A percentile compares a stretch with the other conserved stretches of the same genome.
Conservation (phyloP, 2,888 invertebrate genomes). For the Notodonta ziczac region DNA sequence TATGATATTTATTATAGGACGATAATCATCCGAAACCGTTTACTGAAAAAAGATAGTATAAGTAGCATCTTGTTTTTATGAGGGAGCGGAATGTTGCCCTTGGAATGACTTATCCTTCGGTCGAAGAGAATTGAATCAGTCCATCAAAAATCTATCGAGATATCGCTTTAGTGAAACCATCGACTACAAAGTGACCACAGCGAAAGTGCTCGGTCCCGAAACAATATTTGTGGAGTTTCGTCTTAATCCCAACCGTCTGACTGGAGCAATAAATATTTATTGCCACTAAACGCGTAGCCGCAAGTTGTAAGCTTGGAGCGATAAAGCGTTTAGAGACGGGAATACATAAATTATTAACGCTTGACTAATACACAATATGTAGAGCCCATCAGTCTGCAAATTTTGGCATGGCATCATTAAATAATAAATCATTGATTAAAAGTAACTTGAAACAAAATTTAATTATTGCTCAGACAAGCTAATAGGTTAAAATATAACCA, state of each 20-base stretch:
- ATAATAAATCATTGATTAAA: no score
- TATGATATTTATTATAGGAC: no score
- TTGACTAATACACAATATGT: no score
- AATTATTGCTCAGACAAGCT: no score
- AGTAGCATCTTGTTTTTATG: not conserved
- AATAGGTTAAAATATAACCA: no score
- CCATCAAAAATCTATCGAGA: conserved; percentile 16
- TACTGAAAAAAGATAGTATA: no score
- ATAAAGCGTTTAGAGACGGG: not conserved
- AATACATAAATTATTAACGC: no score
- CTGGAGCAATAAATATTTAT: conserved; percentile 74
- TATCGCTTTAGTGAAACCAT: conserved; percentile 32
- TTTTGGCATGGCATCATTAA: no score
- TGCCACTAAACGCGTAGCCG: conserved; percentile 52
- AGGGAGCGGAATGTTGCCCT: not conserved
- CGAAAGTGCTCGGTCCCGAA: conserved; percentile 31
- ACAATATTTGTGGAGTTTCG: conserved; percentile 57
- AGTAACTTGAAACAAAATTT: no score
- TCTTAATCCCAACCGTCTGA: conserved; percentile 67
- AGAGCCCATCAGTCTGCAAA: no score
- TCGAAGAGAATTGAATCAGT: not conserved
- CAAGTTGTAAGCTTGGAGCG: conserved; percentile 23
- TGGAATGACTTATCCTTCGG: not conserved
- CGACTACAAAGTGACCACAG: conserved; percentile 51
- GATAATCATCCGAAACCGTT: no score